These are phyloP conservation scores for Pycnonotus jocosus DNA, from an alignment of 2,113 vertebrate species.

Conservation along the genomic window DNA sequence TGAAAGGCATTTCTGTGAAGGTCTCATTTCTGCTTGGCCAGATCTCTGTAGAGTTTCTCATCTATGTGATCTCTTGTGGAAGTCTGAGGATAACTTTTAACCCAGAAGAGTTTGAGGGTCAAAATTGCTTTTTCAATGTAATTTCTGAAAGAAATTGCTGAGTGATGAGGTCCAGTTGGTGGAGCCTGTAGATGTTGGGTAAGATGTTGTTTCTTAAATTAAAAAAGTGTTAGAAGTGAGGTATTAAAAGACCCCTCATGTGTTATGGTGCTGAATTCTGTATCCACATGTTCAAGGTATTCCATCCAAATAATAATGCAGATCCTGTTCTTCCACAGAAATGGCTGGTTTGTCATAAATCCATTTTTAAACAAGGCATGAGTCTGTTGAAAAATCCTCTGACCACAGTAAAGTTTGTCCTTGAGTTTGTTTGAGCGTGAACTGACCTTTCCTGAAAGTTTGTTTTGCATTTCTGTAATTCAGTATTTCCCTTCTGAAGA, in stretches of 20 bases:
- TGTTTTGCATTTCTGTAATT: not conserved
- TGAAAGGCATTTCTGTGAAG: not conserved
- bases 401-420: not conserved
- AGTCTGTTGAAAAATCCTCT: not conserved
- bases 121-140: not conserved
- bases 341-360: not conserved
- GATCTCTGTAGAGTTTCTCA: not conserved
- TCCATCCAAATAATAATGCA: not conserved
- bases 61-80: not conserved
- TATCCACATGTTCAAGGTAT: not conserved
- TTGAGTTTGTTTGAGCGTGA: not conserved
- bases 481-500: not conserved
- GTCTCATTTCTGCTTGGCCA: not conserved
- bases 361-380: not conserved
- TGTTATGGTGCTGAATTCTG: not conserved
- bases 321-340: not conserved
- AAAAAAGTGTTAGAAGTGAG: not conserved
- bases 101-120: not conserved
- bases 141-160: not conserved
- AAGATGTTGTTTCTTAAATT: not conserved
- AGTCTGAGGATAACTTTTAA: not conserved
- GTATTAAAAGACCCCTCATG: not conserved
- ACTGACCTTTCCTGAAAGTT: not conserved
- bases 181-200: rapidly evolving
- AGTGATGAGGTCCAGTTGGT: not conserved